phyloP scores from a whole-genome alignment of 1,140 invertebrate genomes.

The Semibalanus balanoides region DNA sequence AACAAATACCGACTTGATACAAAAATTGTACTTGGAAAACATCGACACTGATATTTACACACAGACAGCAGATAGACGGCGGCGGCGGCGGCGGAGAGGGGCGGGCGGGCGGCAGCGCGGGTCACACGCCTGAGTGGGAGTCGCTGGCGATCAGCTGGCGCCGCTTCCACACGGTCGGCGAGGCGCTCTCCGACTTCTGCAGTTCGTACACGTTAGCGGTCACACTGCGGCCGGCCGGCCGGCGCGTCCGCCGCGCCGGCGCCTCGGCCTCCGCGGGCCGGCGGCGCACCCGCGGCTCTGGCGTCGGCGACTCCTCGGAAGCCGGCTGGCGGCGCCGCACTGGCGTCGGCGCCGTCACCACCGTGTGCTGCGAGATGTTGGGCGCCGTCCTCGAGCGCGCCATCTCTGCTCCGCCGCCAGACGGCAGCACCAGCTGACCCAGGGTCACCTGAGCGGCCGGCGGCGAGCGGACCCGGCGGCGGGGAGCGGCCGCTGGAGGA shows the following conservation, averaged over 20 bases:
- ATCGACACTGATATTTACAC: neutral
- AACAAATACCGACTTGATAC: neutral
- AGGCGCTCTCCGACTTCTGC: neutral
- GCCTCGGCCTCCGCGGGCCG: neutral
- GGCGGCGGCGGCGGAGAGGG: too few relatives aligned
- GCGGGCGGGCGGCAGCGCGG: too few relatives aligned
- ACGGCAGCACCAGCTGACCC: neutral
- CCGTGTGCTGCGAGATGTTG: neutral
- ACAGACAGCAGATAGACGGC: neutral
- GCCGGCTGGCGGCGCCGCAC: too few relatives aligned
- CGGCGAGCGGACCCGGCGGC: too few relatives aligned
- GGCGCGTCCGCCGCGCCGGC: neutral
- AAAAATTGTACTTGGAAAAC: slow-evolving; percentile 2
- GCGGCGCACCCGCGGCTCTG: too few relatives aligned
- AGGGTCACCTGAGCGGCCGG: neutral
- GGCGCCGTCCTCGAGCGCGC: neutral
- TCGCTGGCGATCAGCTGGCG: neutral
- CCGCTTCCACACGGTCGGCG: neutral
- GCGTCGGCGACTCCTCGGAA: too few relatives aligned
- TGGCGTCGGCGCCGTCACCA: neutral
- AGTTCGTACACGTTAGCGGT: neutral
- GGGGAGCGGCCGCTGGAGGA: too few relatives aligned
- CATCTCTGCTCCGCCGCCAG: neutral
- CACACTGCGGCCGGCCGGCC: neutral
- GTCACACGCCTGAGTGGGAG: neutral